These are phyloP conservation scores for Periophthalmodon schlosseri DNA, from an alignment of 2,113 vertebrate genomes.

Conservation along the genomic window DNA sequence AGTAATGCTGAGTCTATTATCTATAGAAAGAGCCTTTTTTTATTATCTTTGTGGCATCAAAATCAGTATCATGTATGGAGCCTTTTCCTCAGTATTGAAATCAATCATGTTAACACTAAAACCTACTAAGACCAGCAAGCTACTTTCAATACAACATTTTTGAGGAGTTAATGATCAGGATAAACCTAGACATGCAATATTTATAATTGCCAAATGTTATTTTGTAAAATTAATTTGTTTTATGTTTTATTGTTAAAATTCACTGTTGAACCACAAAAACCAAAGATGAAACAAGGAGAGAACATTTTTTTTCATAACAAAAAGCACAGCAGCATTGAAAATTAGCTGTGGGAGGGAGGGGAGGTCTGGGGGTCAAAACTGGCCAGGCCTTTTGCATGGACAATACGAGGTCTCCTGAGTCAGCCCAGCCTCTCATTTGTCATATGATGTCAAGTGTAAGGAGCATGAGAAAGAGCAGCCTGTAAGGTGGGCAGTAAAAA, in stretches of 20 bases:
- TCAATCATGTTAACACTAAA: too few relatives aligned
- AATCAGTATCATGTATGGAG: too few relatives aligned
- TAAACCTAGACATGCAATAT: background rate
- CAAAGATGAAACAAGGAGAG: background rate
- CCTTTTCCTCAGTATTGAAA: too few relatives aligned
- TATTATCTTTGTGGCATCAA: too few relatives aligned
- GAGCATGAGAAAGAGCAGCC: slow-evolving; percentile 52
- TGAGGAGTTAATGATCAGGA: background rate
- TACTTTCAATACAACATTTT: too few relatives aligned
- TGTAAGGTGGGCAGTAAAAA: slow-evolving; percentile 22
- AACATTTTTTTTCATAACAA: background rate
- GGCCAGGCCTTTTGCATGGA: slow-evolving; percentile 24
- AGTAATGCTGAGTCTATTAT: too few relatives aligned
- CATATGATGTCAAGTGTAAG: slow-evolving; percentile 39
- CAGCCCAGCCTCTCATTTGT: slow-evolving; percentile 52
- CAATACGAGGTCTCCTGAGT: slow-evolving; percentile 49
- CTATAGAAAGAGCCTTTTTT: too few relatives aligned
- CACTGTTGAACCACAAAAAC: background rate
- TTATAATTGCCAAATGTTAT: background rate
- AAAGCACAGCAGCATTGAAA: slow-evolving; percentile 22
- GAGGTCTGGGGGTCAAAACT: slow-evolving; percentile 29
- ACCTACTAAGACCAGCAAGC: too few relatives aligned
- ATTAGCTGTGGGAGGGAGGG: slow-evolving; percentile 23
- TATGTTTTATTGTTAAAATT: background rate
- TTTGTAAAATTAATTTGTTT: background rate